Conservation (phyloP, 30 jellyfish, hydroid and myxozoan genomes). For the Aurelia aurita complex sp. Pacific region DNA sequence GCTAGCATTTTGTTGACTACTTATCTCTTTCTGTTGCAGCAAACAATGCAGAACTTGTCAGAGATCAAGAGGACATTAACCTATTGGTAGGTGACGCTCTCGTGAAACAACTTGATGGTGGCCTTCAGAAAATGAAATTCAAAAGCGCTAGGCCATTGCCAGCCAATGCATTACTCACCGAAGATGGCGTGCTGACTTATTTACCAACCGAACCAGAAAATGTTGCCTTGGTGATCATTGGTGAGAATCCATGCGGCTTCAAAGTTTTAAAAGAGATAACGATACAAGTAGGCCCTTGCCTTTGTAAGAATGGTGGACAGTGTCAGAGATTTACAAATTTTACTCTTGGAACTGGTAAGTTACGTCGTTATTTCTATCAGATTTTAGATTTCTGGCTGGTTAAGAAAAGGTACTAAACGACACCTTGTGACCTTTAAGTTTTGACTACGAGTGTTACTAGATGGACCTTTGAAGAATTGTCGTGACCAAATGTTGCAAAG, state of each 20-base stretch:
- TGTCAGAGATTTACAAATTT: conserved; percentile 62
- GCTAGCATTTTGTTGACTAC: no score
- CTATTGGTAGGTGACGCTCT: conserved; percentile 54
- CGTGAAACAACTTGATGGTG: conserved; percentile 59
- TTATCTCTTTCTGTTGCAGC: not conserved
- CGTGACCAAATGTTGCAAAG: no score
- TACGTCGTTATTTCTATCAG: not conserved
- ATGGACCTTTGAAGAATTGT: no score
- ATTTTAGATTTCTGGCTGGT: no score
- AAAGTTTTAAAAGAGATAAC: conserved; percentile 28
- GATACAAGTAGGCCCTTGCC: conserved; percentile 62
- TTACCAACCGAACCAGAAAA: conserved; percentile 54
- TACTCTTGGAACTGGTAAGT: conserved; percentile 66
- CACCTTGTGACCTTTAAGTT: no score
- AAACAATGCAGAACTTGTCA: not conserved
- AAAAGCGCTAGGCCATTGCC: conserved; percentile 50
- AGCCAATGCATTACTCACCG: conserved; percentile 48
- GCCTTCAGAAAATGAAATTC: conserved; percentile 41
- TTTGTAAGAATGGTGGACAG: conserved; percentile 63
- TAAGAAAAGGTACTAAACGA: no score
- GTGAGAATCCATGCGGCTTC: conserved; percentile 45
- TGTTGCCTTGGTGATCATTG: conserved; percentile 35
- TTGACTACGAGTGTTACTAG: no score
- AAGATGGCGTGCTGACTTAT: conserved; percentile 56
- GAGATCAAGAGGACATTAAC: conserved; percentile 51